Percentiles rank a stretch among this genome's conserved stretches.
Evolutionary conservation across 2,113 vertebrate species (phyloP).

Genomic region (Ariopsis seemanni): DNA sequence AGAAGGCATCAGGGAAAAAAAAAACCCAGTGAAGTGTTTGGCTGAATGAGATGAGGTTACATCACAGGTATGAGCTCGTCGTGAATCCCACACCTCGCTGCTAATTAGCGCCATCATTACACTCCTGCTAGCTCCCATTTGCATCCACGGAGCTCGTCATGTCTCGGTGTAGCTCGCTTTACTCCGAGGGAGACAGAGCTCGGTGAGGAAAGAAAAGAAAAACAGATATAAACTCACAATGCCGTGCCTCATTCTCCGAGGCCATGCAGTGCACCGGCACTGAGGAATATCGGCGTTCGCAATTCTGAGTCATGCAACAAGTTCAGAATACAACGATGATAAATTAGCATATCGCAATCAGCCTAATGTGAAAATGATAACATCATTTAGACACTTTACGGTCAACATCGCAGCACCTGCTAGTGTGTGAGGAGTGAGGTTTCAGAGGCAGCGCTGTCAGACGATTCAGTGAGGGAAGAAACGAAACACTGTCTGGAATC

Average conservation of each 20-base stretch:
- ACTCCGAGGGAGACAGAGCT: neutral
- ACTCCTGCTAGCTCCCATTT: neutral
- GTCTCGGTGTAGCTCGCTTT: neutral
- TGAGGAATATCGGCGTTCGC: neutral
- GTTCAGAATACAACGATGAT: neutral
- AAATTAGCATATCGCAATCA: neutral
- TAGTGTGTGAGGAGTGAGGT: too few relatives aligned
- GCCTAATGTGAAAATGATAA: neutral
- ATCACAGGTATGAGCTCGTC: neutral
- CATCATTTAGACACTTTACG: too few relatives aligned
- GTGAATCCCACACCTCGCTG: neutral
- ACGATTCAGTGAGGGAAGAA: too few relatives aligned
- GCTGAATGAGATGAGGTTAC: neutral
- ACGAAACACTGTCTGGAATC: too few relatives aligned
- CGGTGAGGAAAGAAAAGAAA: neutral
- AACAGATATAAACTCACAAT: neutral
- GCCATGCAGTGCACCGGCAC: neutral
- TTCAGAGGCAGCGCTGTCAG: too few relatives aligned
- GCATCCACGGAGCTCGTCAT: neutral
- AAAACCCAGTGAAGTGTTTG: neutral
- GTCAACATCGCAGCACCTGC: too few relatives aligned
- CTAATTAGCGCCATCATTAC: constrained; percentile 31
- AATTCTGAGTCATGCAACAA: neutral
- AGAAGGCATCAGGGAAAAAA: neutral
- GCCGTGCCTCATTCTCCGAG: neutral